Evolutionary conservation across 2,113 vertebrate species (phyloP).

Genomic region (Malurus melanocephalus): DNA sequence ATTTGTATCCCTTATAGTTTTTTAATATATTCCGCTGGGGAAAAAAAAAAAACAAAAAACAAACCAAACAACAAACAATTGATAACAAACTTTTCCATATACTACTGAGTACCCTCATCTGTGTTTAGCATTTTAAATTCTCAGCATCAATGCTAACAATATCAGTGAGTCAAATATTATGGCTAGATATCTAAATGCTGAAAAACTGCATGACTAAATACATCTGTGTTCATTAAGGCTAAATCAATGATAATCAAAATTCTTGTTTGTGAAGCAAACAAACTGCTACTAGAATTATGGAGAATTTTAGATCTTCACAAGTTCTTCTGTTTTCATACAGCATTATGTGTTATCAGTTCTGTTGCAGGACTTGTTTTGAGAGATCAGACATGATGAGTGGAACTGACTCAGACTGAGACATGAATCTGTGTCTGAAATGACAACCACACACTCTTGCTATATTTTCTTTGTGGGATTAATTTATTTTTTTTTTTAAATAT

Average conservation of each 20-base stretch:
- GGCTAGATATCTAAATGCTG: conserved; percentile 5
- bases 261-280: not conserved
- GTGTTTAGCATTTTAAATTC: not conserved
- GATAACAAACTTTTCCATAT: not conserved
- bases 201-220: conserved; percentile 17
- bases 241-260: conserved; percentile 15
- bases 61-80: not conserved
- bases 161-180: conserved; percentile 14
- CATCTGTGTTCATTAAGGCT: conserved; percentile 10
- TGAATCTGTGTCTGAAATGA: not conserved
- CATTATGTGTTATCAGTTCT: not conserved
- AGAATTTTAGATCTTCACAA: not conserved
- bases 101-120: not conserved
- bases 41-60: rapidly evolving
- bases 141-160: not conserved
- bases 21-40: not conserved
- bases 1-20: not conserved
- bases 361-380: not conserved
- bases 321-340: not conserved
- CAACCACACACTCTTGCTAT: not conserved
- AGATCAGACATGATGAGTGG: not conserved
- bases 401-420: not conserved
- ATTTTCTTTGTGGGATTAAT: not conserved
- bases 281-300: not conserved
- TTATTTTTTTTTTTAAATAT: not conserved